phyloP scores from a whole-genome alignment of 1,140 invertebrate genomes.

The Hydropsyche tenuis region DNA sequence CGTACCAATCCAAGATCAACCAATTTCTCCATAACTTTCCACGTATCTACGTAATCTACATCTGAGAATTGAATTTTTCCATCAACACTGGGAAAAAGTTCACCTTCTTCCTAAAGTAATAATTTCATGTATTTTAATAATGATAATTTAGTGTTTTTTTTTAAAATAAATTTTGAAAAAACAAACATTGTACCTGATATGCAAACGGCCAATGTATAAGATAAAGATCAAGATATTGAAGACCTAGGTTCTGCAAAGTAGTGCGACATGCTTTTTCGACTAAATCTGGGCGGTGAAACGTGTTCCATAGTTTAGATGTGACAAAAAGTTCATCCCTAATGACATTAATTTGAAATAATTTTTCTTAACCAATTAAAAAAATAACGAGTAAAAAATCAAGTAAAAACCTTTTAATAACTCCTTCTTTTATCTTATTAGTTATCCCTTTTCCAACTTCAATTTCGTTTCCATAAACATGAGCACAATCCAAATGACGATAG shows the following conservation, averaged over 20 bases:
- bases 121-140: too few relatives aligned
- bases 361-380: too few relatives aligned
- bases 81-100: slow-evolving; percentile 69
- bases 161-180: background rate
- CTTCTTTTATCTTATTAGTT: slow-evolving; percentile 68
- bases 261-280: slow-evolving; percentile 59
- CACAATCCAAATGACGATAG: slow-evolving; percentile 86
- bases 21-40: slow-evolving; percentile 85
- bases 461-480: slow-evolving; percentile 81
- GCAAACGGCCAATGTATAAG: slow-evolving; percentile 84
- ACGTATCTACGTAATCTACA: slow-evolving; percentile 87
- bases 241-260: slow-evolving; percentile 67
- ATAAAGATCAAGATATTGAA: slow-evolving; percentile 78
- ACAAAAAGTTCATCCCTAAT: background rate
- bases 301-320: slow-evolving; percentile 3
- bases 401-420: slow-evolving; percentile 68
- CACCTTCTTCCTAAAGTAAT: slow-evolving; percentile 64
- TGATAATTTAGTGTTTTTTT: too few relatives aligned
- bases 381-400: background rate
- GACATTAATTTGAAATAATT: too few relatives aligned
- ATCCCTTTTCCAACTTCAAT: slow-evolving; percentile 75
- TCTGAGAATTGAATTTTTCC: slow-evolving; percentile 63
- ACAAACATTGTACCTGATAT: slow-evolving; percentile 60
- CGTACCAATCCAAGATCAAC: slow-evolving; percentile 73
- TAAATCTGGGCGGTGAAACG: background rate